Conservation (phyloP, 2,113 vertebrate genomes). For the Zosterops lateralis region DNA sequence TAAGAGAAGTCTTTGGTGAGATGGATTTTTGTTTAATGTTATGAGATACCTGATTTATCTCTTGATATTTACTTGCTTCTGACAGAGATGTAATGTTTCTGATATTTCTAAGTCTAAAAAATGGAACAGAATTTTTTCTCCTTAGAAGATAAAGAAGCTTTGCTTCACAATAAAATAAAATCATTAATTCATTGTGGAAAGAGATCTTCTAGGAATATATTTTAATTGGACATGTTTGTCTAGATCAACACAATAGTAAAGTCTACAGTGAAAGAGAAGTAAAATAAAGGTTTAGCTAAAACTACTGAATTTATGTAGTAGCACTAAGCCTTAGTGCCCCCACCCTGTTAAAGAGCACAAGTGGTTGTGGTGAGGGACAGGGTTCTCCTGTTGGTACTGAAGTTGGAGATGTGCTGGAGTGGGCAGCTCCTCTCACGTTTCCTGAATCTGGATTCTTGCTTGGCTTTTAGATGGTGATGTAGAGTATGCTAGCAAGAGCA, state of each 20-base stretch:
- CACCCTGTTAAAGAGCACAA: not conserved
- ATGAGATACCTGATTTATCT: not conserved
- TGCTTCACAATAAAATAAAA: not conserved
- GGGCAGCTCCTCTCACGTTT: not conserved
- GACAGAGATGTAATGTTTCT: not conserved
- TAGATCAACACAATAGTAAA: not conserved
- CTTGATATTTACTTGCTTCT: not conserved
- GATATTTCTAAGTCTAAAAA: not conserved
- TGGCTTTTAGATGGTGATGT: not conserved
- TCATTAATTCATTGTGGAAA: not conserved
- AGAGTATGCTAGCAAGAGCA: not conserved
- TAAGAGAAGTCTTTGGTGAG: not conserved
- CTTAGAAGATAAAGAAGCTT: not conserved
- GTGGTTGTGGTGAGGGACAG: not conserved
- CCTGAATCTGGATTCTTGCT: not conserved
- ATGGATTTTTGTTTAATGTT: not conserved
- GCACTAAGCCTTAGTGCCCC: not conserved
- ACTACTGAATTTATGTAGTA: not conserved
- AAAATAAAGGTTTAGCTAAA: not conserved
- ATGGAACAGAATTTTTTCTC: not conserved
- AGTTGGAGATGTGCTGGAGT: not conserved
- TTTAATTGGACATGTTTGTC: not conserved
- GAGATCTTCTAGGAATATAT: not conserved
- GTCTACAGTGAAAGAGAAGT: not conserved
- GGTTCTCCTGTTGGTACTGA: not conserved